Evolutionary conservation across 2,888 invertebrate genomes (phyloP), one percentile per base, ranked within the genome.

Genomic region (Epirrita christyi): DNA sequence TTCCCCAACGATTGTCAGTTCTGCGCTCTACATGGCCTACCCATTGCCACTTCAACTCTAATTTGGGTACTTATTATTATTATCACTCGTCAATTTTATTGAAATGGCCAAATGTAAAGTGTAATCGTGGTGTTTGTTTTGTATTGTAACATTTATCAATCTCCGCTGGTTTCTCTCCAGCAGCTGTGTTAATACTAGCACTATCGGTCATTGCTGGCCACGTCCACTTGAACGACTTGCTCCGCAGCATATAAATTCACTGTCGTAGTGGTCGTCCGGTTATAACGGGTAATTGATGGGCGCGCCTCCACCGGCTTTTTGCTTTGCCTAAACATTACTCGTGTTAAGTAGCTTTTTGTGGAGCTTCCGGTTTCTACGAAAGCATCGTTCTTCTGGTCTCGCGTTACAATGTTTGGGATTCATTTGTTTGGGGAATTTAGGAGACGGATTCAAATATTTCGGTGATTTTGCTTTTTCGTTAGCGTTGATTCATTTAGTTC

Each of bases 251-350:
- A 59, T 55, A 59, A 59, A 55, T 55, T 55, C 47, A 55, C 57
- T 52, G 59, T 48, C 55, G 47, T 49, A 53, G 53, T 59, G 47
- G 51, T 53, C 49, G 56, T 65, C 55, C 63, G 58, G 66, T 67
- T 70, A 69, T 73, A 72, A 69, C 69, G 63, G 70, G 71, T 74
- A 72, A 75, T 75, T 80, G 79, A 80, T 79, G 76, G 75, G 68
- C 64, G 70, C 64, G 68, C 72, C 65, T 66, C 66, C 63, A 49
- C 50, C 55, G 61, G 71, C 67, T 75, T 76, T 77, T 78, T 73
- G 73, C 73, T 72, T 70, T 69, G 67, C 70, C 73, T 73, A 72
- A 76, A 76, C 71, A 73, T 72, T 62, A 57, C 61, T 59, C 62
- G 56, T 58, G 60, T 61, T 66, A 65, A 62, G 63, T 62, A 65